A percentile compares a stretch with the other conserved stretches of the same genome.
These are phyloP conservation scores for Zaprionus bogoriensis DNA, from an alignment of 2,888 invertebrate genomes.

Conservation along the genomic window DNA sequence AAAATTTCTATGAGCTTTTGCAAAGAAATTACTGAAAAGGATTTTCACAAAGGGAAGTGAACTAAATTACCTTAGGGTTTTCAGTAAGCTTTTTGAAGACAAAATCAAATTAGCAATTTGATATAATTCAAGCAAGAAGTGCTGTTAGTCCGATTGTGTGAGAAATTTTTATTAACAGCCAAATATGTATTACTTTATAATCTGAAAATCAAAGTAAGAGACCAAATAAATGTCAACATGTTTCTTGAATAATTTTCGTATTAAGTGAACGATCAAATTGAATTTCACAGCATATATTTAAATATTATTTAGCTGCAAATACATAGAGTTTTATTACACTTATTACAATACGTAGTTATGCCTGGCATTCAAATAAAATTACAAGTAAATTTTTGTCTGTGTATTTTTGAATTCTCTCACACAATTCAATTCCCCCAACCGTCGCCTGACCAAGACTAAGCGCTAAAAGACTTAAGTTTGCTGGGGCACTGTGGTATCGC, in stretches of 20 bases:
- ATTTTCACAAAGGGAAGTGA: background rate
- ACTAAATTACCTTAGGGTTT: background rate
- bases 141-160: too few relatives aligned
- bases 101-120: background rate
- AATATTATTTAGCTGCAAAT: too few relatives aligned
- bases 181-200: background rate
- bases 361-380: too few relatives aligned
- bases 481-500: background rate
- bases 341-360: too few relatives aligned
- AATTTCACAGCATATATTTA: too few relatives aligned
- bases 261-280: too few relatives aligned
- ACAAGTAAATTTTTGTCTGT: background rate
- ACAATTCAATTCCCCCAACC: constrained; percentile 6
- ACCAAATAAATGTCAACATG: too few relatives aligned
- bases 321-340: too few relatives aligned
- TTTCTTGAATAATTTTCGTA: background rate
- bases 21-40: background rate
- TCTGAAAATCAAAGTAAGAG: too few relatives aligned
- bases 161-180: background rate
- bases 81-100: background rate
- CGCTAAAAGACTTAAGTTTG: constrained; percentile 16
- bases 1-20: background rate
- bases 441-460: constrained; percentile 4
- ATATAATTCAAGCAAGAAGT: too few relatives aligned
- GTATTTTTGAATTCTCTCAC: background rate